Evolutionary conservation across 2,113 vertebrate species (phyloP), one percentile per base, ranked within the genome.

Genomic region (Perca fluviatilis): DNA sequence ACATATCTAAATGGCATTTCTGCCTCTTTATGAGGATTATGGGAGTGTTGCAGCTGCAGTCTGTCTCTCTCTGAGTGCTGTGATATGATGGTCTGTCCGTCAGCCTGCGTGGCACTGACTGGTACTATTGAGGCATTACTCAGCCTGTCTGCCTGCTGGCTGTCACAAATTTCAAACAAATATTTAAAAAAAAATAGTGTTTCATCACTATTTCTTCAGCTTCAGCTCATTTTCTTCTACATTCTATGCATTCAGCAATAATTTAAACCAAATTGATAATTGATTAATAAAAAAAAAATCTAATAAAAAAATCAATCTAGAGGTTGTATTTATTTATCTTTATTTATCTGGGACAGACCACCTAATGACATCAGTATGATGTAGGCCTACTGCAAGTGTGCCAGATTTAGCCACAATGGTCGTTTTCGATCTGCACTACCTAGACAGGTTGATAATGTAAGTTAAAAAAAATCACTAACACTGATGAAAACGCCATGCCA

Each of bases 51-150:
- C 3, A 74, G 70, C 73, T 67, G 49, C 65, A 25, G 57, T 62
- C 25, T 23, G 40, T 25, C 49, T 65, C 65, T 51, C 65, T 47
- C 40, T 62, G 49, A 36, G 33, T 23, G 68, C 82, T 80, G 25
- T 3, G 36, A 71, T 84, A 81, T 60, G 68, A 86, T 65, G 30
- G 5, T 27, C 13, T 49, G 82, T 74, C 60, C 53, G 19, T 67
- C 77, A 56, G 79, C 60, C 82, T 82, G 88, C 85, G 11, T n/a
- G 88, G 88, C 90, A 90, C 91, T 21, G 91, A 83, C 91, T 92
- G 93, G 93, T 86, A 93, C 93, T 86, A 93, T 93, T 16, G 84
- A 64, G 85, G 88, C 77, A 89, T 88, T 86, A 87, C 84, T 88
- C 82, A 87, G 82, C 76, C 71, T n/a, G 54, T 72, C 80, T 60